Percentiles rank a stretch among this genome's conserved stretches.
phyloP scores from a whole-genome alignment of 2,113 vertebrate species.

The Scolopax mira region DNA sequence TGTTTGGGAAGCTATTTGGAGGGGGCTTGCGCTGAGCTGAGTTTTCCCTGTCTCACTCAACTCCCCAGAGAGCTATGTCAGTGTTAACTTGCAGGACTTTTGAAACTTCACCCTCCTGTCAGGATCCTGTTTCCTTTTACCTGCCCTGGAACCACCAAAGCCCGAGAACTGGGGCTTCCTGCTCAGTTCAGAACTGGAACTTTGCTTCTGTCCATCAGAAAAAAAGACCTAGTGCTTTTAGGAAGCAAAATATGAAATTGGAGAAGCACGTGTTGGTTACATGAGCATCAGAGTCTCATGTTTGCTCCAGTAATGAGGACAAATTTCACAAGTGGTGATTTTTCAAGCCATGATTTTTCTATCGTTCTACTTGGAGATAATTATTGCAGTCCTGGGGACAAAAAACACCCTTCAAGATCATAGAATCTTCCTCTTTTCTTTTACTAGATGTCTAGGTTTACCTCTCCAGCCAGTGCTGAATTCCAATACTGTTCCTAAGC shows the following conservation, averaged over 20 bases:
- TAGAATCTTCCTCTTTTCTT: neutral
- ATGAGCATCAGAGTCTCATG: fast-evolving
- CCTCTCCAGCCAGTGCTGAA: fast-evolving
- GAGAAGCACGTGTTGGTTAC: fast-evolving
- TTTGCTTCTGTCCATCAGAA: neutral
- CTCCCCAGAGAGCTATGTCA: neutral
- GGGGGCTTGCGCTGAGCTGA: neutral
- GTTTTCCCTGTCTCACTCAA: neutral
- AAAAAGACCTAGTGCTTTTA: neutral
- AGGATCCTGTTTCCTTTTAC: neutral
- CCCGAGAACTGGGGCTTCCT: neutral
- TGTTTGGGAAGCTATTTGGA: neutral
- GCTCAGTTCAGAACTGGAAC: neutral
- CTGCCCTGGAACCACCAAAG: neutral
- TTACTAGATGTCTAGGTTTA: fast-evolving
- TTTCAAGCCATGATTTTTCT: fast-evolving
- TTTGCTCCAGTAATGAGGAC: fast-evolving
- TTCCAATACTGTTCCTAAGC: neutral
- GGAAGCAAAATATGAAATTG: neutral
- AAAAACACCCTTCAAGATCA: neutral
- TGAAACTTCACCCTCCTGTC: neutral
- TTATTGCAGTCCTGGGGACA: neutral
- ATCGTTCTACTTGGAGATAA: fast-evolving
- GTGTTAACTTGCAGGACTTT: neutral
- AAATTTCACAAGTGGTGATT: neutral